A percentile compares a stretch with the other conserved stretches of the same genome.
These are phyloP conservation scores for Drosophila nikananu DNA, from an alignment of 1,140 invertebrate species.

Conservation along the genomic window DNA sequence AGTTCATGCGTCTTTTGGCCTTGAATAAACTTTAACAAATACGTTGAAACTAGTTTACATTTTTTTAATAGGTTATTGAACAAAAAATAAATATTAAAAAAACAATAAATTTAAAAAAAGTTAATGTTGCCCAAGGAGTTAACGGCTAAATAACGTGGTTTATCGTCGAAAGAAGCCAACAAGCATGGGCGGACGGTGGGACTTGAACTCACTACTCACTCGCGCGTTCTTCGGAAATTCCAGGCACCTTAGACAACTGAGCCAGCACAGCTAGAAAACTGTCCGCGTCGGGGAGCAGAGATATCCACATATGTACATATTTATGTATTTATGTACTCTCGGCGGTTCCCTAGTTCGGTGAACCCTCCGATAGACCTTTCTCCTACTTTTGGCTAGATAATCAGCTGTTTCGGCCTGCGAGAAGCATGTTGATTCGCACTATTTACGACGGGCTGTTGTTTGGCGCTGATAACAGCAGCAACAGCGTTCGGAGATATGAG, in stretches of 20 bases:
- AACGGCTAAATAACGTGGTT: slow-evolving; percentile 74
- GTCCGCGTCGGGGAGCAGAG: neutral
- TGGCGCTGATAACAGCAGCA: slow-evolving; percentile 59
- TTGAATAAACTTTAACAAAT: neutral
- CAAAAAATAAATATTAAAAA: neutral
- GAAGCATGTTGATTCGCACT: slow-evolving; percentile 40
- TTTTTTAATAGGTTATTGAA: neutral
- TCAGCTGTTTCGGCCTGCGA: slow-evolving; percentile 29
- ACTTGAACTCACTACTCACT: slow-evolving; percentile 51
- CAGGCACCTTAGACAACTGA: slow-evolving; percentile 44
- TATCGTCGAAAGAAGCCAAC: slow-evolving; percentile 77
- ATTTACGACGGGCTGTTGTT: slow-evolving; percentile 57
- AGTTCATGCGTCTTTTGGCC: slow-evolving; percentile 1
- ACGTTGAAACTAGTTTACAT: slow-evolving; percentile 7
- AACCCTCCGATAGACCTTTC: slow-evolving; percentile 4
- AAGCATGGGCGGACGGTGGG: slow-evolving; percentile 61
- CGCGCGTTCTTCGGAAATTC: slow-evolving; percentile 8
- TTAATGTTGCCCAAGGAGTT: slow-evolving; percentile 74
- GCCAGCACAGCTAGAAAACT: slow-evolving; percentile 39
- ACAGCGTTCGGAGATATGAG: slow-evolving; percentile 13
- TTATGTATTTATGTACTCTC: neutral
- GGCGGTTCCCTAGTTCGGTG: slow-evolving; percentile 2
- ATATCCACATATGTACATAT: neutral
- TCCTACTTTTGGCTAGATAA: slow-evolving; percentile 1
- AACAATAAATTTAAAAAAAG: slow-evolving; percentile 25